These are phyloP conservation scores for Menidia beryllina DNA, from an alignment of 2,113 vertebrate genomes.

Conservation along the genomic window DNA sequence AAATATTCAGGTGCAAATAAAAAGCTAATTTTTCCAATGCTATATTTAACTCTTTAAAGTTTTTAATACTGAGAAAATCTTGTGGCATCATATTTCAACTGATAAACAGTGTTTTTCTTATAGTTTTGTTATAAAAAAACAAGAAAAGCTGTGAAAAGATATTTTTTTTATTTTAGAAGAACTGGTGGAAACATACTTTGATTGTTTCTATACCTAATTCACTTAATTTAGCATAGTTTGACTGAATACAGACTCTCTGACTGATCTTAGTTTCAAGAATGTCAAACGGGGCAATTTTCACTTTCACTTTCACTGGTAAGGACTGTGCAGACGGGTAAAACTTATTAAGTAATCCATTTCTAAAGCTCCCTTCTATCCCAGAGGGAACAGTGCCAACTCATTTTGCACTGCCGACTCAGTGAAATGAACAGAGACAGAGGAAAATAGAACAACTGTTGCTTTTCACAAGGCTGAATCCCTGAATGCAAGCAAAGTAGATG, in stretches of 20 bases:
- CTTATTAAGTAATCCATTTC: slow-evolving; percentile 46
- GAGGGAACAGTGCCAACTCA: slow-evolving; percentile 46
- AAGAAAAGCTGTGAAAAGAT: too few relatives aligned
- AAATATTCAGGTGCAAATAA: too few relatives aligned
- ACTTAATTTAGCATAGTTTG: not conserved
- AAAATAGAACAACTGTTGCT: slow-evolving; percentile 54
- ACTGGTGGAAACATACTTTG: too few relatives aligned
- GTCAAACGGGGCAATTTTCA: slow-evolving; percentile 8
- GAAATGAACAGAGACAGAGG: slow-evolving; percentile 40
- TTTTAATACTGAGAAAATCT: too few relatives aligned
- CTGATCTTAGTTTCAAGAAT: slow-evolving; percentile 14
- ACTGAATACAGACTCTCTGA: not conserved
- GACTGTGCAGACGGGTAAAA: slow-evolving; percentile 42
- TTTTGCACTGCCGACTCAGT: slow-evolving; percentile 41
- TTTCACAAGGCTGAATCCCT: slow-evolving; percentile 52
- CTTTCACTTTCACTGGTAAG: slow-evolving; percentile 9
- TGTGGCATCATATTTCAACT: too few relatives aligned
- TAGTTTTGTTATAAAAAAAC: too few relatives aligned
- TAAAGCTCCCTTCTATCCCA: slow-evolving; percentile 18
- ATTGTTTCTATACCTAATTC: not conserved
- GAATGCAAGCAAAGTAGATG: slow-evolving; percentile 43
- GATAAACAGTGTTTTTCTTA: too few relatives aligned
- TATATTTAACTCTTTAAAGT: too few relatives aligned
- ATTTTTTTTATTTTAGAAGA: too few relatives aligned
- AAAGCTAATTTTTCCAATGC: too few relatives aligned